These are phyloP conservation scores for Oxyruncus cristatus DNA, from an alignment of 2,113 vertebrate species.

Conservation along the genomic window DNA sequence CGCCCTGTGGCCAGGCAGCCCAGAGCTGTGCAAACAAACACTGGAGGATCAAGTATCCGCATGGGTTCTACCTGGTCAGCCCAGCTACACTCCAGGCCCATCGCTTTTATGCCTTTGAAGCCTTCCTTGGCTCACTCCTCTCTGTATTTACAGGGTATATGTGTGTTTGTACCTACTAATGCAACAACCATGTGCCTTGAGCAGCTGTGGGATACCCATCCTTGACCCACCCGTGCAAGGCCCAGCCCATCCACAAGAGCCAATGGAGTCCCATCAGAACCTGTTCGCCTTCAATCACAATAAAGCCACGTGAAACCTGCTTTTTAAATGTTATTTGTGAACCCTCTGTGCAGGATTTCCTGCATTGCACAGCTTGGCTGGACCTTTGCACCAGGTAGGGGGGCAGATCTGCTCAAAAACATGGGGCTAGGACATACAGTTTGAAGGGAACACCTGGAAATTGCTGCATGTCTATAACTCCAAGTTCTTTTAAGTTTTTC, in stretches of 20 bases:
- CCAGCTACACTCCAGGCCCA: neutral
- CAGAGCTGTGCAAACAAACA: constrained; percentile 54
- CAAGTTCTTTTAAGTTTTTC: fast-evolving
- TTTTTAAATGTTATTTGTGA: neutral
- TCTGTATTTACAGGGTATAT: neutral
- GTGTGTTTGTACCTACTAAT: neutral
- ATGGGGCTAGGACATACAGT: neutral
- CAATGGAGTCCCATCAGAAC: neutral
- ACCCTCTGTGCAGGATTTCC: neutral
- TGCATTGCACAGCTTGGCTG: neutral
- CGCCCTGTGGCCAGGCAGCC: constrained; percentile 62
- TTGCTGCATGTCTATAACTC: fast-evolving
- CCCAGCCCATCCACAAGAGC: neutral
- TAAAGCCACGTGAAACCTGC: fast-evolving
- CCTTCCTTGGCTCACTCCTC: neutral
- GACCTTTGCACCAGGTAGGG: neutral
- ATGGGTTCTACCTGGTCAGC: neutral
- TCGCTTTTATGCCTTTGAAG: neutral
- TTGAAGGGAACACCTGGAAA: neutral
- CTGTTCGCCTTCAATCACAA: neutral
- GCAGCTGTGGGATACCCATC: neutral
- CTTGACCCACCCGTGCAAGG: neutral
- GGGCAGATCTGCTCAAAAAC: neutral
- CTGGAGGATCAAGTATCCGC: neutral
- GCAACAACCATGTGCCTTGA: neutral